Evolutionary conservation across 2,888 invertebrate genomes (phyloP), one percentile per base, ranked within the genome.

Genomic region (Plebejus anna): DNA sequence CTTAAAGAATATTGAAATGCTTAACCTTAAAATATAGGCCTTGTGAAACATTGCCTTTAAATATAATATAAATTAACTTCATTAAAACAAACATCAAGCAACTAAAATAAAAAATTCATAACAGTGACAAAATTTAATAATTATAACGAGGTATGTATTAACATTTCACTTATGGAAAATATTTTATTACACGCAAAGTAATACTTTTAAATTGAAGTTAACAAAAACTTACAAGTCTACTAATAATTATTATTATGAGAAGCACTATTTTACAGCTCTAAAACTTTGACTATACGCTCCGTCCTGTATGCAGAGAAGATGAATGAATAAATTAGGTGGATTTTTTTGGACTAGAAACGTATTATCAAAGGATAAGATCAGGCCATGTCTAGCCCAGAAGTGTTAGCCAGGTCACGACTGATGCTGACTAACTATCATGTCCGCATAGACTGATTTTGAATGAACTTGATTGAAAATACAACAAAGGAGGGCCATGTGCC

Each of bases 1-100:
- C 16, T 28, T 66, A 13, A 36, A 36, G 16, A 66, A 66, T 32
- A 66, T 16, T 66, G 13, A 36, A 75, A 47, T 51, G 55, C 16
- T 55, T 55, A 55, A 70, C 47, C 13, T 66, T 61, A 66, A 66
- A 75, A 28, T n/a, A 42, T 47, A 51, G 28, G 42, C 55, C 32
- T 22, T 73, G 9, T 6, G 55, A 73, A 73, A 47, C 16, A 73
- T 73, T 51, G 73, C 73, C 32, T 73, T 72, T 22, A 72, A 28
- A 13, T 6, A 47, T 22, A 28, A 72, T 72, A 13, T 32, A 72
- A 72, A 51, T 9, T 42, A 47, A 36, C 22, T 47, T 11, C 32
- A 32, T 22, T n/a, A 59, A 59, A 59, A 61, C 59, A 36, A 16
- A 38, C 55, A 75, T 16, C 55, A 55, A 55, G 55, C 55, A 13